Conservation (phyloP, 2,888 invertebrate genomes). For the Phortica magna region DNA sequence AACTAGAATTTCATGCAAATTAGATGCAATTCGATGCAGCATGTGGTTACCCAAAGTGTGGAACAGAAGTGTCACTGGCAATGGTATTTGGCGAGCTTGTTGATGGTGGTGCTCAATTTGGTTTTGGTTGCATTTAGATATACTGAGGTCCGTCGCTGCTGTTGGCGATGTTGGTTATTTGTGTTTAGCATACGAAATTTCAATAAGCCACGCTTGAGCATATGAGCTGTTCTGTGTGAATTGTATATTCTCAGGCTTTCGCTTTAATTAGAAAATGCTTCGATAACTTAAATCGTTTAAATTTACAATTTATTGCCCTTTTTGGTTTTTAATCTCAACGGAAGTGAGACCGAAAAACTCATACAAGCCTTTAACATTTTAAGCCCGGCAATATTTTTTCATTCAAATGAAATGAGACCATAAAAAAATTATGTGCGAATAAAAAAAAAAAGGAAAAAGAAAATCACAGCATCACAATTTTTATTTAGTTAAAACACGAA, state of each 20-base stretch:
- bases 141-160: background rate
- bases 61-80: background rate
- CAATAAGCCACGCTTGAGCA: background rate
- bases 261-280: too few species aligned
- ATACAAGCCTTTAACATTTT: conserved; percentile 10
- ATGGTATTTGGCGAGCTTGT: background rate
- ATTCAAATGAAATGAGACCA: too few species aligned
- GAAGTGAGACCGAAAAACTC: background rate
- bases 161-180: background rate
- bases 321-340: too few species aligned
- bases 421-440: background rate
- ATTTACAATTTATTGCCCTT: too few species aligned
- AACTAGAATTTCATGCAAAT: conserved; percentile 23
- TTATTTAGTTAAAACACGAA: background rate
- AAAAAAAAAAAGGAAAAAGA: background rate
- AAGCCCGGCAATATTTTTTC: too few species aligned
- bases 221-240: background rate
- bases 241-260: too few species aligned
- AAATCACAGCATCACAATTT: conserved; percentile 4
- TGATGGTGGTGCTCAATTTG: background rate
- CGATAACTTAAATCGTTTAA: too few species aligned
- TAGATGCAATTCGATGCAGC: conserved; percentile 11
- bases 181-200: background rate
- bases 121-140: background rate
- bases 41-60: background rate